Evolutionary conservation across 2,888 invertebrate species (phyloP).

Genomic region (Polydrusus pterygomalis): DNA sequence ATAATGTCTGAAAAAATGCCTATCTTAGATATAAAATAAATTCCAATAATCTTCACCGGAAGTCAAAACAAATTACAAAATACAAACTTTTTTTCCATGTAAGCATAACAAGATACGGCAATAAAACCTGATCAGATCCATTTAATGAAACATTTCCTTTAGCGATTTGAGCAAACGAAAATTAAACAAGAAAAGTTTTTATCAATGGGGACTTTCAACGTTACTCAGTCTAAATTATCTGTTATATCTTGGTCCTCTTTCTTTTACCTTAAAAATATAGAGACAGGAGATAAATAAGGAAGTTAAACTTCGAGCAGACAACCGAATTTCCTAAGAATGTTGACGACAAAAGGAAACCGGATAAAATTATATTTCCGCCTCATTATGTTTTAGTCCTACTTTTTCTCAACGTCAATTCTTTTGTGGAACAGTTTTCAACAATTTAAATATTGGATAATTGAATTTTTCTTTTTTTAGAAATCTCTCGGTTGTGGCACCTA

Average conservation of each 20-base stretch:
- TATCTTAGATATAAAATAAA: no score
- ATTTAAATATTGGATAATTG: conserved; percentile 17
- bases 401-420: conserved; percentile 15
- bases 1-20: no score
- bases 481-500: conserved; percentile 5
- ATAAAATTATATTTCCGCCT: conserved; percentile 26
- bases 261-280: no score
- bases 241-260: no score
- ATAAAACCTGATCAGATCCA: neutral
- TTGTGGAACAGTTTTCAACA: conserved; percentile 10
- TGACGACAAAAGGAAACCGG: conserved; percentile 19
- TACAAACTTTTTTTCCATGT: no score
- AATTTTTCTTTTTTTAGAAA: conserved; percentile 7
- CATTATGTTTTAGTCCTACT: conserved; percentile 12
- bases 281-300: no score
- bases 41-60: no score
- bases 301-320: no score
- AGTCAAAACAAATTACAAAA: no score
- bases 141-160: conserved; percentile 4
- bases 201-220: neutral
- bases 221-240: no score
- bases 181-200: conserved; percentile 19
- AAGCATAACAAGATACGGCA: neutral
- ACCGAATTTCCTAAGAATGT: neutral
- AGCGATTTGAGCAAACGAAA: neutral